phyloP scores from a whole-genome alignment of 2,113 vertebrate species.

The Origma solitaria region DNA sequence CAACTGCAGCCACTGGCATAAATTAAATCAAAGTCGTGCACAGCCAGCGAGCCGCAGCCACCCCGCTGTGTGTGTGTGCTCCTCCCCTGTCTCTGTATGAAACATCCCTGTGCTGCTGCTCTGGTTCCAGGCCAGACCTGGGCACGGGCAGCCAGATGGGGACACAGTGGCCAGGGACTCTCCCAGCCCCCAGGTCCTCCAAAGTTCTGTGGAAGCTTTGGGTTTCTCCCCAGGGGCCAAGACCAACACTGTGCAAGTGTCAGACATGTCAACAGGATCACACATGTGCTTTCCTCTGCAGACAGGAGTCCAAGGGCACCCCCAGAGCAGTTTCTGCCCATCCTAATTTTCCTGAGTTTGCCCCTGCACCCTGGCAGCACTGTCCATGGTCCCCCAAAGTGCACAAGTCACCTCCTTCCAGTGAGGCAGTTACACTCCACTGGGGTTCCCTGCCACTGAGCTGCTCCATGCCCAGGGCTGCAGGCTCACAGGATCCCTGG shows the following conservation, averaged over 20 bases:
- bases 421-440: background rate
- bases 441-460: too few species aligned
- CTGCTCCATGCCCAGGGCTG: too few species aligned
- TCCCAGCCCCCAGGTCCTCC: background rate
- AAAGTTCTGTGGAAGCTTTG: background rate
- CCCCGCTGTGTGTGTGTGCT: background rate
- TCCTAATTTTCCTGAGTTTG: background rate
- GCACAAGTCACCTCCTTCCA: background rate
- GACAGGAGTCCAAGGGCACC: background rate
- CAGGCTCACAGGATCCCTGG: background rate
- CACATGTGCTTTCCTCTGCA: background rate
- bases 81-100: background rate
- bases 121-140: background rate
- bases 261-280: background rate
- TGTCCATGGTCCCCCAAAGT: background rate
- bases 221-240: background rate
- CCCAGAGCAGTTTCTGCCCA: background rate
- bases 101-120: background rate
- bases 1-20: background rate
- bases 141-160: background rate
- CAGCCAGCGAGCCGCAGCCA: background rate
- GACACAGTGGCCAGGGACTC: accelerated
- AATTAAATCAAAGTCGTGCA: background rate
- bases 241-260: background rate
- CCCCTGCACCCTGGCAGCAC: background rate